phyloP scores from a whole-genome alignment of 2,113 vertebrate genomes.

The Polypterus bichir region DNA sequence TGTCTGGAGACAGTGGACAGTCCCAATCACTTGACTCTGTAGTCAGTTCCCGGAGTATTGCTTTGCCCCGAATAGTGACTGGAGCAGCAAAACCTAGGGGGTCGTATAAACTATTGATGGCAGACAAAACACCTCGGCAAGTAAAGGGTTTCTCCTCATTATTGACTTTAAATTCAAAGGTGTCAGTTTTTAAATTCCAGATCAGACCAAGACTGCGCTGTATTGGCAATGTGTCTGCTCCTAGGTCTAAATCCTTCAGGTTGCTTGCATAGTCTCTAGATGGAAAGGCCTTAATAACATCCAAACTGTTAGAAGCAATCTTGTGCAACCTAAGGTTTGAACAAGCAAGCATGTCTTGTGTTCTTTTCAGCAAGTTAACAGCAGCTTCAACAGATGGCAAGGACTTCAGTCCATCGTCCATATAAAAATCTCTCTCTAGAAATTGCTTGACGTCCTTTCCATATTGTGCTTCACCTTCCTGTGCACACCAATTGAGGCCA shows the following conservation, averaged over 20 bases:
- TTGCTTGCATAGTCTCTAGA: no score
- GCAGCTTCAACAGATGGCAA: neutral
- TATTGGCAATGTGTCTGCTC: no score
- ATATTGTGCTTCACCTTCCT: neutral
- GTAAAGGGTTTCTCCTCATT: neutral
- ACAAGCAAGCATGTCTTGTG: neutral
- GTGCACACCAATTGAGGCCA: neutral
- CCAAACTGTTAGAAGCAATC: neutral
- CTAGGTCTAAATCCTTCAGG: no score
- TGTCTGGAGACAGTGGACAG: neutral
- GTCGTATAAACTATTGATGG: neutral
- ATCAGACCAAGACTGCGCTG: no score
- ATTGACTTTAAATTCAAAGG: neutral
- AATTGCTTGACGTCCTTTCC: neutral
- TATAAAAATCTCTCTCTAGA: neutral
- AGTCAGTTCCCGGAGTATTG: neutral
- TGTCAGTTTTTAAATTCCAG: no score
- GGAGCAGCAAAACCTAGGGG: neutral
- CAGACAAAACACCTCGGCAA: neutral
- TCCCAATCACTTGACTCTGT: neutral
- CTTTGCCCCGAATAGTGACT: neutral
- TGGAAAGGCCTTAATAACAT: no score
- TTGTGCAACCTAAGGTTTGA: neutral
- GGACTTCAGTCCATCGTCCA: slow-evolving; percentile 1
- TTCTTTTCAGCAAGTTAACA: neutral